Evolutionary conservation across 2,888 invertebrate genomes (phyloP), one percentile per base, ranked within the genome.

Genomic region (Osmoderma eremita): DNA sequence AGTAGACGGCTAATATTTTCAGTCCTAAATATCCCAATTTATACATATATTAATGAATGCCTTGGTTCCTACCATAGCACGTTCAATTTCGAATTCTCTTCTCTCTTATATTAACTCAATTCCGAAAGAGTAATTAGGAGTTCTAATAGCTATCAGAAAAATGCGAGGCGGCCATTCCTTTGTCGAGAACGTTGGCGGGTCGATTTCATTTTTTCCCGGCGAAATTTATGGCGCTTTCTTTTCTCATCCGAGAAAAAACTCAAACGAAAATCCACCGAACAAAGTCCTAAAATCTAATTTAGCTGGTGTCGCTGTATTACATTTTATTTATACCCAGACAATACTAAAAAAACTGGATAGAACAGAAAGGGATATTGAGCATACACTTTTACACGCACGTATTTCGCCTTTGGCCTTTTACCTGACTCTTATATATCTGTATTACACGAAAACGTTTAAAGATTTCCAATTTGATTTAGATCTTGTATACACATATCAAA

Each of bases 271-370:
- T 56, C 41, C 41, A 6, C 22, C n/a, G 54, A 56, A 56, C 54
- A 41, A 56, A 56, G 54, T 56, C 54, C 54, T 56, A 56, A 63
- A 63, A 63, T 63, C 62, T 63, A 63, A 63, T 63, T 63, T 63
- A 63, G 62, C 20, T 49, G 62, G 62, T 63, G 62, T 63, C 62
- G 49, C 42, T 18, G 62, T 41, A 63, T 63, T 63, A 50, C 62
- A 36, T 64, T 64, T 53, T 53, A 64, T 64, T 64, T 64, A 64
- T 64, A 56, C 54, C 20, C 54, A n/a, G 39, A 41, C 54, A 56
- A 56, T 56, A 13, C 41, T 39, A 45, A 30, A 61, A 48, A 61
- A 61, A 18, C 61, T 48, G 18, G 45, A 22, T 20, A 22, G 30
- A 42, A 61, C 45, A 38, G 17, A 48, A 30, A 61, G 61, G 61